These are phyloP conservation scores for Platichthys stellatus DNA, from an alignment of 2,113 vertebrate genomes.

Conservation along the genomic window DNA sequence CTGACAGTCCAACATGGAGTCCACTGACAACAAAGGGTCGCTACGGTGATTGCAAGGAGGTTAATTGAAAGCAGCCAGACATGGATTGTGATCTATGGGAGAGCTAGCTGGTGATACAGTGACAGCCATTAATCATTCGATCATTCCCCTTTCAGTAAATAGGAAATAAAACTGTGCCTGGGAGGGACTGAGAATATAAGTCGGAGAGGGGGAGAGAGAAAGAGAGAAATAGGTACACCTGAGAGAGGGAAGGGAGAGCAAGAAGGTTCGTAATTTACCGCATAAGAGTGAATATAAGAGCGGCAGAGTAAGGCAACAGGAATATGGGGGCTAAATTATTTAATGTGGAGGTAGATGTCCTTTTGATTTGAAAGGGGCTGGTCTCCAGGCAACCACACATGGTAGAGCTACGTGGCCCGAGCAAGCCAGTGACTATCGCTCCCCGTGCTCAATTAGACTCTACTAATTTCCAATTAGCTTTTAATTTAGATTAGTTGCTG, in stretches of 20 bases:
- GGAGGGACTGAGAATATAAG: not conserved
- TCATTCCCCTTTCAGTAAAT: slow-evolving; percentile 19
- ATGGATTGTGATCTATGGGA: slow-evolving; percentile 46
- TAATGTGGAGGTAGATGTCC: slow-evolving; percentile 57
- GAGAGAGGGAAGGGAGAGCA: not conserved
- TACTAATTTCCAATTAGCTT: slow-evolving; percentile 57
- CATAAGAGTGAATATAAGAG: slow-evolving; percentile 23
- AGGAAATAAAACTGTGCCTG: slow-evolving; percentile 35
- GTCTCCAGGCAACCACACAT: slow-evolving; percentile 67
- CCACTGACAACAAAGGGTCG: slow-evolving; percentile 16
- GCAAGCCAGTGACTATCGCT: slow-evolving; percentile 25
- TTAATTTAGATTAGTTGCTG: slow-evolving; percentile 30
- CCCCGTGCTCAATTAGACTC: slow-evolving; percentile 24
- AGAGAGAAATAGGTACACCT: not conserved
- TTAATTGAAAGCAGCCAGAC: slow-evolving; percentile 53
- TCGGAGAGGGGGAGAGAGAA: not conserved
- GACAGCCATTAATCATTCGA: slow-evolving; percentile 43
- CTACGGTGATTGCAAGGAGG: not conserved
- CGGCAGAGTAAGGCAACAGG: slow-evolving; percentile 9
- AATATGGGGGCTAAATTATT: slow-evolving; percentile 65
- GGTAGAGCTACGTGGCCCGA: slow-evolving; percentile 18
- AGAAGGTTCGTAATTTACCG: slow-evolving; percentile 35
- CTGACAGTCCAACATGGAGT: slow-evolving; percentile 4
- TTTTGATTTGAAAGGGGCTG: slow-evolving; percentile 56
- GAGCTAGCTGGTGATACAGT: slow-evolving; percentile 24